Base-by-base conservation (phyloP, 35 echinoderm and acorn worm species). In the Apostichopus japonicus region DNA sequence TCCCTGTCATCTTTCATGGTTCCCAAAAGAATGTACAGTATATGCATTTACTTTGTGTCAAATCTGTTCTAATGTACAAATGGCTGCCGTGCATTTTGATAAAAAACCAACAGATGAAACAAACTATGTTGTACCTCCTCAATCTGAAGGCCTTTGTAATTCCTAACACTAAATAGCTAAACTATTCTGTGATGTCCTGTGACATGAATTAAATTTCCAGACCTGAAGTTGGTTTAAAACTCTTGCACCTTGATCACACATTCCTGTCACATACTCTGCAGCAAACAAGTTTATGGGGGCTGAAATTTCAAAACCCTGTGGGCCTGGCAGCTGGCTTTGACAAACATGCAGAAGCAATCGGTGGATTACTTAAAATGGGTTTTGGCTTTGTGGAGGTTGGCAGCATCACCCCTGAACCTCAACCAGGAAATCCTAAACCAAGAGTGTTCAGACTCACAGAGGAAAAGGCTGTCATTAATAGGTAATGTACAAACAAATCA, bases 301-400 rank as follows among this genome's bases (percentile, higher is more conserved):
- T 76, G n/a, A 59, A 91, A 5, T 99, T 99, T 80, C 91, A 70
- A 67, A 99, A 99, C 77, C 97, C 97, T 16, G 54, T 99, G 0
- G 97, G 97, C 6, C 24, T 96, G 16, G 97, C 97, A 71, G 97
- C 95, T 27, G 97, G 97, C 4, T 99, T 99, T 65, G 97, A 99
- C 65, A 99, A 99, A 86, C 97, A 99, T 92, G 97, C 97, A 8
- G 95, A 99, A 59, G 97, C 95, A 15, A 96, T 96, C 93, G 77
- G 90, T 70, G 94, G 95, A 15, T 91, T 99, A 53, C 95, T 95
- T n/a, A 99, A 93, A 82, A 95, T 95, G 72, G 97, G 97, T 2
- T 99, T 99, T 91, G 95, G 97, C 11, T 99, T 99, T 84, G 94
- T 99, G 17, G 97, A 99, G 72, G 92, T 99, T 8, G 97, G 97